Evolutionary conservation across 1,140 invertebrate species (phyloP), one percentile per base, ranked within the genome.

Genomic region (Asobara japonica): DNA sequence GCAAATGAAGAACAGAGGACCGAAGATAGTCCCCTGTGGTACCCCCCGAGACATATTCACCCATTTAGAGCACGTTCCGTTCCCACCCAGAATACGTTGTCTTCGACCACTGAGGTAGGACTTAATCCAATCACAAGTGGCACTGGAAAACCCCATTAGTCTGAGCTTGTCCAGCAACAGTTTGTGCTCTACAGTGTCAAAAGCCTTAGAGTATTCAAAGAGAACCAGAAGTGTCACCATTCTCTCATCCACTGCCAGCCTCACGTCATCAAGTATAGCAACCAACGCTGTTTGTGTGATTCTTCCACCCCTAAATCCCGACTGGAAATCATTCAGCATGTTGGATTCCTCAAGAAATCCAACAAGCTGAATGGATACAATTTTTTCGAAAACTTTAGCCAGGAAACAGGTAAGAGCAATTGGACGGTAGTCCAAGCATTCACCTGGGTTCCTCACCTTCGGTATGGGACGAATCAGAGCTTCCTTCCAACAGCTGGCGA

Each of bases 161-260:
- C 5, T 36, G 31, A 36, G 31, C 11, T 6, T 36, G 11, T 36
- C 31, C 31, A 36, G 31, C 11, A 36, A 36, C n/a, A 36, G 61
- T 78, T n/a, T n/a, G n/a, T n/a, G n/a, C n/a, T n/a, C n/a, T n/a
- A n/a, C n/a, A n/a, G n/a, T n/a, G n/a, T n/a, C 77, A 27, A 80
- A 80, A 2, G 74, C 77, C 36, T 79, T 79, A 0, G 70, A 69
- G 25, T 76, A 72, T 25, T 79, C 76, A 10, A 79, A 71, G 1
- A 77, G 62, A 11, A 75, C 65, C 0, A 79, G 27, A 30, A 79
- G 38, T 0, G 73, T 77, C 0, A 74, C 11, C n/a, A 16, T 51
- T 11, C 31, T 1, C 13, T 61, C 8, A 56, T 75, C 74, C n/a
- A 68, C 66, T 4, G 31, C 36, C 8, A 20, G 20, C 18, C 67